Evolutionary conservation across 1,140 invertebrate genomes (phyloP).

Genomic region (Ceratina calcarata): DNA sequence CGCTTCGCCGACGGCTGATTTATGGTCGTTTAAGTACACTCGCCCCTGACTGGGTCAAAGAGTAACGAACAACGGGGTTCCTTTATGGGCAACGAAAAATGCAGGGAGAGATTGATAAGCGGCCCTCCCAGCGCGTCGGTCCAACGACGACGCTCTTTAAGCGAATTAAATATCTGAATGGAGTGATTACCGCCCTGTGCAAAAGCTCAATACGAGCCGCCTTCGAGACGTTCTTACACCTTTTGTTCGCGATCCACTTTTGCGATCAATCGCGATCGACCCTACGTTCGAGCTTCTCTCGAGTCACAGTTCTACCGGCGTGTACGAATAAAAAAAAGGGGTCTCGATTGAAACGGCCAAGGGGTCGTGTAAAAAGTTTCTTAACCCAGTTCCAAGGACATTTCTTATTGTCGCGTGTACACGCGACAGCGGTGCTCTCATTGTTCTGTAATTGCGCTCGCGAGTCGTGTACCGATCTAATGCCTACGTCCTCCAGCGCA

Average conservation of each 20-base stretch:
- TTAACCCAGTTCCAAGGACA: no score
- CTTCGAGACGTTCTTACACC: conserved; percentile 13
- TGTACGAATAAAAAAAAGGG: no score
- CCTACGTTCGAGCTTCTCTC: conserved; percentile 3
- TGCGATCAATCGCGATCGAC: conserved; percentile 49
- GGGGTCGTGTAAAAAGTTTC: no score
- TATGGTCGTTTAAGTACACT: background rate
- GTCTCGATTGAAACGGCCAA: no score
- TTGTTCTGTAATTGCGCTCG: conserved; percentile 8
- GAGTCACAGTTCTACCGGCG: background rate
- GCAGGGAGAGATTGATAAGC: background rate
- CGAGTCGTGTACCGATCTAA: conserved; percentile 4
- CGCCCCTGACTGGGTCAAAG: background rate
- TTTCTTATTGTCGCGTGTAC: background rate
- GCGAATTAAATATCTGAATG: conserved; percentile 61
- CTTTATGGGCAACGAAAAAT: background rate
- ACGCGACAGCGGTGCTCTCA: background rate
- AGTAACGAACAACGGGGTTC: background rate
- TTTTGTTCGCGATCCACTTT: conserved; percentile 57
- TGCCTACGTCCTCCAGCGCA: background rate
- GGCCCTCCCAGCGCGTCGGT: background rate
- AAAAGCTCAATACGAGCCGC: conserved; percentile 19
- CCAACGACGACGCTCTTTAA: conserved; percentile 8
- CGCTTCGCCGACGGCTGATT: background rate
- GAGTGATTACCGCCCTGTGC: conserved; percentile 51